Evolutionary conservation across 2,113 vertebrate genomes (phyloP), one percentile per base, ranked within the genome.

Genomic region (Etia nguti): DNA sequence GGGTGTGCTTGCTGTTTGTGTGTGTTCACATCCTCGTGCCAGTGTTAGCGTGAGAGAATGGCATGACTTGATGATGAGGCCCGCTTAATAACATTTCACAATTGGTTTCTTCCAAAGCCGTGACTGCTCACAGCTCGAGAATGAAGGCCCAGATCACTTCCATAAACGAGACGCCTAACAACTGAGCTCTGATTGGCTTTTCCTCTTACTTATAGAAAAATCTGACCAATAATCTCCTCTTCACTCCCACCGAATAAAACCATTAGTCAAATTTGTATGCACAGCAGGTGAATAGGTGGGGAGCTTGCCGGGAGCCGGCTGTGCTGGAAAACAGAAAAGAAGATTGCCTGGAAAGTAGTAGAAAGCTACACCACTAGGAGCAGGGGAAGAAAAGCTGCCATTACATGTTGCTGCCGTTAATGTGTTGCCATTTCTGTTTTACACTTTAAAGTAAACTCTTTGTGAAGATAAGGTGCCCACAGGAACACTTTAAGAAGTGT

Each of bases 31-130:
- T 3, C 20, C 31, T 70, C 31, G 24, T 79, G 83, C 41, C 16
- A 48, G 31, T 34, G 48, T 20, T 15, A 56, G 79, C 16, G 11
- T 22, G 13, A 62, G 80, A 86, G 86, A 88, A 88, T 83, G 88
- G 82, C 83, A 85, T 89, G 88, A 80, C 84, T 91, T 90, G 77
- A 91, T 92, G 91, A 94, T 90, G 90, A 93, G 91, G 55, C 88
- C 87, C 82, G 88, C 91, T 95, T 94, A 94, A 95, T 94, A 92
- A 89, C 89, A 88, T 93, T 93, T 93, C 90, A 93, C 90, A 91
- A 94, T 96, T 92, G 90, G 90, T 75, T 86, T 92, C 77, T 41
- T 75, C 91, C 92, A 83, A 82, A 88, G 83, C 88, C 82, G 12
- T n/a, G 41, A 52, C 86, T 62, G 77, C 89, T 90, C 73, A 9